Conservation (phyloP, 2,113 vertebrate genomes). For the Pogona vitticeps region DNA sequence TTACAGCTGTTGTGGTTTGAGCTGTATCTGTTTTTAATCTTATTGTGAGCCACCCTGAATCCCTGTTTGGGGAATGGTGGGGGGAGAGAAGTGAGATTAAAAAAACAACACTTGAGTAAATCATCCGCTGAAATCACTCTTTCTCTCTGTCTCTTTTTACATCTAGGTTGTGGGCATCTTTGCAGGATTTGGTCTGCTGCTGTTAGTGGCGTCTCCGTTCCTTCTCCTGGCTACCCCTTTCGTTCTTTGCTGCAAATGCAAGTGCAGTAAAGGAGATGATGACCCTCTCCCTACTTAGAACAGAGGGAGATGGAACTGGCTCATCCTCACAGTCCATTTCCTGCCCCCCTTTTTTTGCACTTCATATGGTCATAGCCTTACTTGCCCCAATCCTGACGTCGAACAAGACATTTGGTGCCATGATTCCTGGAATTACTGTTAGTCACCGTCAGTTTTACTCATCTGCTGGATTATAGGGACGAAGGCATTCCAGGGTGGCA, state of each 20-base stretch:
- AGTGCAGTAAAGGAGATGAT: slow-evolving; percentile 97
- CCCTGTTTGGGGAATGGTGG: too few relatives aligned
- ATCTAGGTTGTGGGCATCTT: slow-evolving; percentile 96
- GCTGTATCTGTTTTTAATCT: neutral
- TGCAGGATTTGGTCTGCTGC: slow-evolving; percentile 94
- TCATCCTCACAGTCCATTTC: slow-evolving; percentile 26
- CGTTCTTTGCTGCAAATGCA: slow-evolving; percentile 98
- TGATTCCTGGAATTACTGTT: slow-evolving; percentile 60
- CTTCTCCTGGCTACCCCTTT: slow-evolving; percentile 95
- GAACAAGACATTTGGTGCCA: slow-evolving; percentile 50
- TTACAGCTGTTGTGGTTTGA: too few relatives aligned
- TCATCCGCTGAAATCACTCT: too few relatives aligned
- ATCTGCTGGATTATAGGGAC: slow-evolving; percentile 26
- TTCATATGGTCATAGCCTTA: slow-evolving; percentile 75
- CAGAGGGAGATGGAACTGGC: slow-evolving; percentile 3
- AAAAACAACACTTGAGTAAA: too few relatives aligned
- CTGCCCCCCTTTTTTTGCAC: slow-evolving; percentile 46
- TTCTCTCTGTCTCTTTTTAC: neutral
- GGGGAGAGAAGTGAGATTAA: too few relatives aligned
- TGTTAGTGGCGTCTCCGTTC: slow-evolving; percentile 95
- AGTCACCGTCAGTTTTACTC: slow-evolving; percentile 3
- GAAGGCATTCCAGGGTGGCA: slow-evolving; percentile 31
- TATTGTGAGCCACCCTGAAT: too few relatives aligned
- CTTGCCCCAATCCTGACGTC: slow-evolving; percentile 68
- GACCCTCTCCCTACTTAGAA: slow-evolving; percentile 93